A percentile compares a stretch with the other conserved stretches of the same genome.
Evolutionary conservation across 2,113 vertebrate species (phyloP).

Genomic region (Hemicordylus capensis): DNA sequence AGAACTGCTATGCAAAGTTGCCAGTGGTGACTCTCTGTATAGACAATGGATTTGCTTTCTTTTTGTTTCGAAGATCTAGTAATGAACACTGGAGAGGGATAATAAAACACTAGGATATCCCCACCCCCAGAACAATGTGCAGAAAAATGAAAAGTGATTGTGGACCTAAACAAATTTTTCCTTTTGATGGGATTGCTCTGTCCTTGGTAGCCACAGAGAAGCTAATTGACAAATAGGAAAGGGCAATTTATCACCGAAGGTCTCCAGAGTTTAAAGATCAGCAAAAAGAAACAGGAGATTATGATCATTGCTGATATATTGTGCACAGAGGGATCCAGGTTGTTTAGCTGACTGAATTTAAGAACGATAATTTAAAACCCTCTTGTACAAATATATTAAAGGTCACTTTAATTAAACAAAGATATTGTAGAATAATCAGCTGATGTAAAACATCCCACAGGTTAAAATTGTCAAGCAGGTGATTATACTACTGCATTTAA

Average conservation of each 20-base stretch:
- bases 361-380: not conserved
- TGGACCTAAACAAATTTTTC: not conserved
- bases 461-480: not conserved
- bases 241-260: not conserved
- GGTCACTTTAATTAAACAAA: not conserved
- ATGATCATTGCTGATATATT: not conserved
- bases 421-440: not conserved
- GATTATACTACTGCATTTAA: not conserved
- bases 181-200: not conserved
- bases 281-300: conserved; percentile 2
- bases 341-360: not conserved
- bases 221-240: not conserved
- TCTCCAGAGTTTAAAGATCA: conserved; percentile 1
- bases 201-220: not conserved
- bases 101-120: not conserved
- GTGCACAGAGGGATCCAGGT: not conserved
- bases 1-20: no score
- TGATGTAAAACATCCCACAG: not conserved
- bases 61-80: not conserved
- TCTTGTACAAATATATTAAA: not conserved
- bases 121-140: not conserved
- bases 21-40: not conserved
- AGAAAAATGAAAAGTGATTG: not conserved
- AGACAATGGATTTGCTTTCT: not conserved
- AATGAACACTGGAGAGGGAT: not conserved